phyloP scores from a whole-genome alignment of 2,888 invertebrate species.

The Aproaerema taeniolella region DNA sequence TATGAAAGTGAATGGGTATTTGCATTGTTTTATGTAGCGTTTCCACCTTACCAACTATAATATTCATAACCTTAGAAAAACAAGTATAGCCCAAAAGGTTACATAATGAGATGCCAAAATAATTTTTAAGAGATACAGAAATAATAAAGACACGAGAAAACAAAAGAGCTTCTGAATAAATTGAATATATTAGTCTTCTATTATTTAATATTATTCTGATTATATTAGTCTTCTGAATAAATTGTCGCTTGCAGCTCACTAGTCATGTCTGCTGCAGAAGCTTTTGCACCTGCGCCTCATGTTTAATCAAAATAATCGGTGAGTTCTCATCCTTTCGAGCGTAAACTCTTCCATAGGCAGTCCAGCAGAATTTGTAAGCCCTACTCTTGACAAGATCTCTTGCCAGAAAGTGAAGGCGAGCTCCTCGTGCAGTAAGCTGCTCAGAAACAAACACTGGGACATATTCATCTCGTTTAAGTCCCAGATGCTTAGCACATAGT shows the following conservation, averaged over 20 bases:
- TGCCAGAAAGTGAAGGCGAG: background rate
- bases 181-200: background rate
- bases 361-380: background rate
- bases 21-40: background rate
- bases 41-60: too few relatives aligned
- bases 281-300: background rate
- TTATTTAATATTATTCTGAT: background rate
- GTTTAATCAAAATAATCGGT: background rate
- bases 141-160: background rate
- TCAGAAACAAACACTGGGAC: conserved; percentile 1
- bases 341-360: too few relatives aligned
- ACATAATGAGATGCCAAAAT: background rate
- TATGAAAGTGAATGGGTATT: background rate
- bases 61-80: too few relatives aligned
- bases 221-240: background rate
- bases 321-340: background rate
- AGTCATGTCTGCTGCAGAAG: background rate
- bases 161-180: too few relatives aligned
- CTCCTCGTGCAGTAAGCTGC: conserved; percentile 9
- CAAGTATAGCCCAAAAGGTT: too few relatives aligned
- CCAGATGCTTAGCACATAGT: background rate
- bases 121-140: background rate
- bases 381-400: background rate
- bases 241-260: background rate
- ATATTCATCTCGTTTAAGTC: background rate